phyloP scores from a whole-genome alignment of 2,113 vertebrate species.

The Recurvirostra avosetta region DNA sequence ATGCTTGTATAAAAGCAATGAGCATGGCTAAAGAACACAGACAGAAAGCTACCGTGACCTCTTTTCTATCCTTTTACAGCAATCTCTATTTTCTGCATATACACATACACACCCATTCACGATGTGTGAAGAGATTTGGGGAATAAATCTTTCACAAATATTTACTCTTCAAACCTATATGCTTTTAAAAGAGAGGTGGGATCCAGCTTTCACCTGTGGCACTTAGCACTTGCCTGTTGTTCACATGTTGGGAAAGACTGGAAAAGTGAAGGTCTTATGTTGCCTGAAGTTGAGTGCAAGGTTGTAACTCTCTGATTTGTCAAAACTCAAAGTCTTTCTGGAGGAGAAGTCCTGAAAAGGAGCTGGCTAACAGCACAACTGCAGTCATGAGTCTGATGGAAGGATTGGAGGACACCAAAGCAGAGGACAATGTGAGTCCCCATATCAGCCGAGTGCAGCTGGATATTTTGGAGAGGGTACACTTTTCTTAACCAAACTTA shows the following conservation, averaged over 20 bases:
- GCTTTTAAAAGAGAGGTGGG: neutral
- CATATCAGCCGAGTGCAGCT: neutral
- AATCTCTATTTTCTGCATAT: neutral
- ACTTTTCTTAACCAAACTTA: conserved; percentile 31
- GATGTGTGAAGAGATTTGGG: neutral
- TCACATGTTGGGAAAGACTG: neutral
- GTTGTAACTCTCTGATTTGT: neutral
- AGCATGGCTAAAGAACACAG: neutral
- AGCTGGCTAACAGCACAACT: neutral
- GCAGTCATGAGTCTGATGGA: neutral
- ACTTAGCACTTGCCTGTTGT: neutral
- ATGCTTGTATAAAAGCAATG: neutral
- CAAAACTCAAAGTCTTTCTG: neutral
- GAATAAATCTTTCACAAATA: neutral
- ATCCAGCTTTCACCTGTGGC: neutral
- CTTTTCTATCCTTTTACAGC: neutral
- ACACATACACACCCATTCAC: too few species aligned
- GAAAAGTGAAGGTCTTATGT: neutral
- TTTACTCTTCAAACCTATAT: neutral
- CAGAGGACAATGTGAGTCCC: neutral
- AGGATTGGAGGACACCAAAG: neutral
- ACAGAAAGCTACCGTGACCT: neutral
- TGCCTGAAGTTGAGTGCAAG: neutral
- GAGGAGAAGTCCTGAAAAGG: neutral
- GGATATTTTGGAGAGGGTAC: conserved; percentile 18